Evolutionary conservation across 2,888 invertebrate species (phyloP).

Genomic region (Polietes domitor): DNA sequence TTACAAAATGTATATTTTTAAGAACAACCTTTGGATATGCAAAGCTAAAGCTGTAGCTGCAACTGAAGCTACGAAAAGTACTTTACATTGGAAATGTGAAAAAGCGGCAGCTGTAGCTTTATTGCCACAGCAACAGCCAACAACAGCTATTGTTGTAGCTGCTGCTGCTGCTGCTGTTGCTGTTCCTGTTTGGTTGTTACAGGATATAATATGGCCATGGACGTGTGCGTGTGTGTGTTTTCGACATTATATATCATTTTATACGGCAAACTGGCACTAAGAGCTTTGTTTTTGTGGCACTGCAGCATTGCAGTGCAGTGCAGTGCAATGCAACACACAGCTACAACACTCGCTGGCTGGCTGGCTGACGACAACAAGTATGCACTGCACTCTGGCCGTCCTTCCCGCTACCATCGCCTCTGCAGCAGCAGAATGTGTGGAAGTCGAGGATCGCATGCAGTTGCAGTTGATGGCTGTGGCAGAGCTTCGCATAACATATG

Average conservation of each 20-base stretch:
- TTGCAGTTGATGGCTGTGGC: slow-evolving; percentile 19
- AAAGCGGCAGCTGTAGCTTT: slow-evolving; percentile 44
- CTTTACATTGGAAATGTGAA: slow-evolving; percentile 43
- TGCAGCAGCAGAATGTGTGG: background rate
- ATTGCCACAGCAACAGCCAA: background rate
- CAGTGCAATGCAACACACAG: slow-evolving; percentile 16
- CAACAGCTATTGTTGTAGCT: slow-evolving; percentile 5
- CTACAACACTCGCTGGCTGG: too few relatives aligned
- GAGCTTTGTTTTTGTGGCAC: slow-evolving; percentile 37
- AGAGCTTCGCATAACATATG: slow-evolving; percentile 62
- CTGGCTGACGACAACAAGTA: slow-evolving; percentile 10
- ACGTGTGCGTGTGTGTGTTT: slow-evolving; percentile 41
- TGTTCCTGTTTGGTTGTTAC: slow-evolving; percentile 45
- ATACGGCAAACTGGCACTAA: slow-evolving; percentile 61
- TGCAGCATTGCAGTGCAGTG: slow-evolving; percentile 21
- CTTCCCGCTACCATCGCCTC: background rate
- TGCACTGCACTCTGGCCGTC: background rate
- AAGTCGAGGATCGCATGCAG: slow-evolving; percentile 5
- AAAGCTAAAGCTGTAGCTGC: slow-evolving; percentile 16
- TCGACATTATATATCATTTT: slow-evolving; percentile 49
- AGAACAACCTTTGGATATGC: slow-evolving; percentile 47
- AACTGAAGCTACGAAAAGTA: slow-evolving; percentile 45
- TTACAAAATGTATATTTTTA: background rate
- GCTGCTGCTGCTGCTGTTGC: slow-evolving; percentile 3
- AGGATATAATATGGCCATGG: too few relatives aligned